phyloP scores from a whole-genome alignment of 2,888 invertebrate genomes.

The Aleiodes alternator region DNA sequence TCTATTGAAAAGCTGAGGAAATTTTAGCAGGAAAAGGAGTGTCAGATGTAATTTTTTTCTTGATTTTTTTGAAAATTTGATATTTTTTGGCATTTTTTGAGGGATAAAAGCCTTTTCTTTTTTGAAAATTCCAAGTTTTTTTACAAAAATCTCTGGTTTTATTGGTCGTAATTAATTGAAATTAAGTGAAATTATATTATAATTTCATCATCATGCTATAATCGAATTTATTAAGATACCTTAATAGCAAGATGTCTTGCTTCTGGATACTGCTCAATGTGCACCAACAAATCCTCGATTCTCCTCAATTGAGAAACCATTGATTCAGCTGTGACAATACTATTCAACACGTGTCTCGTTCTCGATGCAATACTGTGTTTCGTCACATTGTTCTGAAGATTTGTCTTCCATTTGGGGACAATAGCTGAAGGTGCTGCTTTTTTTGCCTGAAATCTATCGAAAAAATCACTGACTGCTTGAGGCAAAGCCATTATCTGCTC shows the following conservation, averaged over 20 bases:
- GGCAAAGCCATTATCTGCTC: slow-evolving; percentile 68
- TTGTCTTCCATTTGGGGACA: slow-evolving; percentile 77
- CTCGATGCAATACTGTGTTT: slow-evolving; percentile 81
- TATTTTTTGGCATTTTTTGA: too few species aligned
- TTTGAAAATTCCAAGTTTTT: too few species aligned
- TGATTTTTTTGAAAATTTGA: too few species aligned
- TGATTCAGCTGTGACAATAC: slow-evolving; percentile 79
- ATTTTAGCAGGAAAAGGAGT: too few species aligned
- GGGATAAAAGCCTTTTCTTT: too few species aligned
- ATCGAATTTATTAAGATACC: too few species aligned
- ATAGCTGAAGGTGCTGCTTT: slow-evolving; percentile 60
- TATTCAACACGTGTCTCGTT: slow-evolving; percentile 82
- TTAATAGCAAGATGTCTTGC: slow-evolving; percentile 85
- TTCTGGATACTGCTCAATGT: slow-evolving; percentile 85
- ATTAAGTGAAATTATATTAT: too few species aligned
- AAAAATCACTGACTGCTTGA: slow-evolving; percentile 74
- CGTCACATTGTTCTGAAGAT: slow-evolving; percentile 65
- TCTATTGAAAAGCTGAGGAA: too few species aligned
- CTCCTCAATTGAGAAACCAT: slow-evolving; percentile 79
- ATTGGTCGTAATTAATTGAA: too few species aligned
- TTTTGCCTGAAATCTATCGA: slow-evolving; percentile 67
- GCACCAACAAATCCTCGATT: slow-evolving; percentile 83
- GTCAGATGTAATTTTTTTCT: too few species aligned
- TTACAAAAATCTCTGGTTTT: too few species aligned
- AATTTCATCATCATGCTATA: too few species aligned